A percentile compares a stretch with the other conserved stretches of the same genome.
phyloP scores from a whole-genome alignment of 2,113 vertebrate species.

The Emydura subglobosa region DNA sequence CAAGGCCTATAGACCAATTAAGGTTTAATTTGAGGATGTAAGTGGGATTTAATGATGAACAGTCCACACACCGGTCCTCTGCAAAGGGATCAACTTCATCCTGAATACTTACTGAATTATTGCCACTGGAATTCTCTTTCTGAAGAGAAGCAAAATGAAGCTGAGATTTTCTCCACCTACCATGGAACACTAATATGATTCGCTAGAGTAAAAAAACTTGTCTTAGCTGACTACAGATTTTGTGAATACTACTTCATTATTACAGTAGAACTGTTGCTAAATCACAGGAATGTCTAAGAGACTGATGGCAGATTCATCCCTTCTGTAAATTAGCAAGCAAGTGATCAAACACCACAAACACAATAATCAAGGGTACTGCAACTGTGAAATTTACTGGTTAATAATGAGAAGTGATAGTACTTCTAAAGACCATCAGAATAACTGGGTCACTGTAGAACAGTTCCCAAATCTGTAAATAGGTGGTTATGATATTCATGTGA shows the following conservation, averaged over 20 bases:
- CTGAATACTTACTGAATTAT: not conserved
- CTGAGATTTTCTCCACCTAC: not conserved
- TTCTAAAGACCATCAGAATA: not conserved
- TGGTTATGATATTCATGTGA: slow-evolving; percentile 16
- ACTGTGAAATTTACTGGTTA: not conserved
- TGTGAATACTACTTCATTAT: not conserved
- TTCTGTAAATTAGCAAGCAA: not conserved
- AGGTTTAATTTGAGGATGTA: not conserved
- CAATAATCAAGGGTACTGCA: not conserved
- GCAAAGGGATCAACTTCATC: not conserved
- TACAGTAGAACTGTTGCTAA: not conserved
- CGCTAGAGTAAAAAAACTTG: not conserved
- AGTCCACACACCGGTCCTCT: fast-evolving
- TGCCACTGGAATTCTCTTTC: not conserved
- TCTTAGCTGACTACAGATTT: not conserved
- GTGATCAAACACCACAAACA: not conserved
- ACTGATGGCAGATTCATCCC: not conserved
- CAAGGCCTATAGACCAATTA: not conserved
- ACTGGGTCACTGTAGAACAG: not conserved
- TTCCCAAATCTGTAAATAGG: slow-evolving; percentile 12
- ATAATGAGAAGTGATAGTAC: not conserved
- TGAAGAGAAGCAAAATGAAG: not conserved
- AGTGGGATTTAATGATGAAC: not conserved
- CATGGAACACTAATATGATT: not conserved
- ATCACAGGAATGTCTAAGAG: not conserved